Conservation (phyloP, 2,797 vertebrate species). For the Yasuhikotakia modesta region DNA sequence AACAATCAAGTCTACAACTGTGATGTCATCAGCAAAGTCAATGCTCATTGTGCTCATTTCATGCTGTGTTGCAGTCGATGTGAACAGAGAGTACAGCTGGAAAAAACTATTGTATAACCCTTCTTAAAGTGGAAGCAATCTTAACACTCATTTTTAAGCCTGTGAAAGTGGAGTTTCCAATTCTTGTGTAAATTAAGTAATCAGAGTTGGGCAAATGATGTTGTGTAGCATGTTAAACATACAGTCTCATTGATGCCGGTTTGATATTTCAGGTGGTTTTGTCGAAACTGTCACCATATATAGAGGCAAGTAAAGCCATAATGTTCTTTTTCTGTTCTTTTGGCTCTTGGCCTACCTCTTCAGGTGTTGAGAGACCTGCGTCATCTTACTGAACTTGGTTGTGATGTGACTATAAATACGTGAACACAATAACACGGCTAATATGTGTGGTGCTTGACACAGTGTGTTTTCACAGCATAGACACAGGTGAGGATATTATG, state of each 20-base stretch:
- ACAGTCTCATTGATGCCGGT: background rate
- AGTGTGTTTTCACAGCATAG: background rate
- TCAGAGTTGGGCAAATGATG: background rate
- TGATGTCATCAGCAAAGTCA: too few relatives aligned
- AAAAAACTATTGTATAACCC: background rate
- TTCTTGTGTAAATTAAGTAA: background rate
- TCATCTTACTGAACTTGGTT: slow-evolving; percentile 24
- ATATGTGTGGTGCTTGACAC: slow-evolving; percentile 15
- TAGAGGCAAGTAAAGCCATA: background rate
- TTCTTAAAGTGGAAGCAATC: background rate
- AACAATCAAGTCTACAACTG: too few relatives aligned
- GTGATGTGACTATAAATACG: slow-evolving; percentile 44
- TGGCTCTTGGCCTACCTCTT: slow-evolving; percentile 4
- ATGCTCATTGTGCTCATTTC: too few relatives aligned
- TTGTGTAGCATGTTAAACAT: background rate
- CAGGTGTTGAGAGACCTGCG: slow-evolving; percentile 40
- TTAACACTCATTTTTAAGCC: background rate
- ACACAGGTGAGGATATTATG: background rate
- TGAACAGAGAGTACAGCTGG: too few relatives aligned
- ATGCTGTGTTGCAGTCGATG: too few relatives aligned
- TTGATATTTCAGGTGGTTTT: slow-evolving; percentile 1
- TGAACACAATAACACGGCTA: slow-evolving; percentile 4
- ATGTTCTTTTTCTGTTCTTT: slow-evolving; percentile 15
- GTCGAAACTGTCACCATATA: slow-evolving; percentile 7
- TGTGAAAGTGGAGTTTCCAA: background rate